Evolutionary conservation across 2,113 vertebrate genomes (phyloP).

Genomic region (Crotalus helleri): DNA sequence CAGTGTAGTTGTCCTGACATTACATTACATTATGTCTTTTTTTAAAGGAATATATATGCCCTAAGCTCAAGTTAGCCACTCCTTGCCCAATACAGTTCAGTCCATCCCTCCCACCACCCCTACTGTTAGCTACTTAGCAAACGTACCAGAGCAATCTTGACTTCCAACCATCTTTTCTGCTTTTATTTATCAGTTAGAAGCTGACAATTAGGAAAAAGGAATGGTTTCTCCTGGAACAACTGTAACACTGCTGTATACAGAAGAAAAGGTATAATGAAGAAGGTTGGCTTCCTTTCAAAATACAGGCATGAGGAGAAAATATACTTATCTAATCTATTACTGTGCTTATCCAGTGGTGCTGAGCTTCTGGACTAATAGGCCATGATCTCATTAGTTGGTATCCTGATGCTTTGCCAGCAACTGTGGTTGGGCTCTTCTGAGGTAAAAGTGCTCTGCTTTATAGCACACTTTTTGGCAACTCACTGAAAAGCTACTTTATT

Average conservation of each 20-base stretch:
- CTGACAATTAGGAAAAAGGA: neutral
- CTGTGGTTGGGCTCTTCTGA: neutral
- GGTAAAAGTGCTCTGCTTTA: neutral
- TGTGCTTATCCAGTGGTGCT: neutral
- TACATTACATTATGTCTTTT: neutral
- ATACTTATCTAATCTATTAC: neutral
- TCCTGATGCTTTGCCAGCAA: neutral
- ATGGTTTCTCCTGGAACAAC: neutral
- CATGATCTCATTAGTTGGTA: neutral
- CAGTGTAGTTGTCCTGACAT: neutral
- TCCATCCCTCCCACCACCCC: accelerated
- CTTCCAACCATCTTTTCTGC: neutral
- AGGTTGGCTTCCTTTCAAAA: neutral
- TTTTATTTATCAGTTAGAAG: neutral
- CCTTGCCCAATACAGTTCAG: neutral
- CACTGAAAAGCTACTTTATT: neutral
- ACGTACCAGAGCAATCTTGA: neutral
- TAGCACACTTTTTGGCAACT: neutral
- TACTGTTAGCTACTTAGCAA: neutral
- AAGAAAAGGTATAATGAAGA: neutral
- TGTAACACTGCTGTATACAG: neutral
- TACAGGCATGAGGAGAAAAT: neutral
- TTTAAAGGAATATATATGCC: neutral
- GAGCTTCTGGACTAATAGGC: neutral
- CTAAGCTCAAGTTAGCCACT: neutral